A percentile compares a stretch with the other conserved stretches of the same genome.
Evolutionary conservation across 2,113 vertebrate species (phyloP).

Genomic region (Microtus montanus): DNA sequence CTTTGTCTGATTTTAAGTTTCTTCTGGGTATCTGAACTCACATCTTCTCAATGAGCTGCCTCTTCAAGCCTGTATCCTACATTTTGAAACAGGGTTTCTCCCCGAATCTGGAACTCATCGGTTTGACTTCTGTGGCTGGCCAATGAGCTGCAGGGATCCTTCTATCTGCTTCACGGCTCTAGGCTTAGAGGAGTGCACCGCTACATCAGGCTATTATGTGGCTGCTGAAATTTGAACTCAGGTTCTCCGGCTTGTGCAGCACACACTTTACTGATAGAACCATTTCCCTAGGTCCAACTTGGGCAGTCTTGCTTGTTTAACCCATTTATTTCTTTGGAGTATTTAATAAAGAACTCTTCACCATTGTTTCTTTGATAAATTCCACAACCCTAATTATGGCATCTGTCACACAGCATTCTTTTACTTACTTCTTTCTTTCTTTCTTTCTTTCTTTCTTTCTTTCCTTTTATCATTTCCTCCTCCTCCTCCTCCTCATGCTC

Average conservation of each 20-base stretch:
- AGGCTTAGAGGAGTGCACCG: background rate
- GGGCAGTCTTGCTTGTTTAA: background rate
- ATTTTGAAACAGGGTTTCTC: background rate
- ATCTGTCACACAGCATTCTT: accelerated
- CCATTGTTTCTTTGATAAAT: background rate
- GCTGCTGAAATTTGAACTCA: background rate
- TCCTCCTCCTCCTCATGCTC: background rate
- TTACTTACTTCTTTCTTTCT: background rate
- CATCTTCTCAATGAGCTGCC: background rate
- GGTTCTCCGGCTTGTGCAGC: background rate
- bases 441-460: background rate
- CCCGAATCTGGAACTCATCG: background rate
- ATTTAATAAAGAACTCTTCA: background rate
- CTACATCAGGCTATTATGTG: background rate
- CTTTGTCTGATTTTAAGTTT: background rate
- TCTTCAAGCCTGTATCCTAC: background rate
- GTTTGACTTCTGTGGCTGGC: background rate
- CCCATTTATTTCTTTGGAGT: background rate
- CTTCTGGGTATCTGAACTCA: background rate
- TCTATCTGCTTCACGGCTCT: background rate
- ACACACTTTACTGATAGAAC: background rate
- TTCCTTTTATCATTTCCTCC: background rate
- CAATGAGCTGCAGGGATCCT: background rate
- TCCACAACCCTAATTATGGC: background rate
- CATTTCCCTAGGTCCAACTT: background rate